Evolutionary conservation across 2,113 vertebrate genomes (phyloP).

Genomic region (Daphoenositta chrysoptera): DNA sequence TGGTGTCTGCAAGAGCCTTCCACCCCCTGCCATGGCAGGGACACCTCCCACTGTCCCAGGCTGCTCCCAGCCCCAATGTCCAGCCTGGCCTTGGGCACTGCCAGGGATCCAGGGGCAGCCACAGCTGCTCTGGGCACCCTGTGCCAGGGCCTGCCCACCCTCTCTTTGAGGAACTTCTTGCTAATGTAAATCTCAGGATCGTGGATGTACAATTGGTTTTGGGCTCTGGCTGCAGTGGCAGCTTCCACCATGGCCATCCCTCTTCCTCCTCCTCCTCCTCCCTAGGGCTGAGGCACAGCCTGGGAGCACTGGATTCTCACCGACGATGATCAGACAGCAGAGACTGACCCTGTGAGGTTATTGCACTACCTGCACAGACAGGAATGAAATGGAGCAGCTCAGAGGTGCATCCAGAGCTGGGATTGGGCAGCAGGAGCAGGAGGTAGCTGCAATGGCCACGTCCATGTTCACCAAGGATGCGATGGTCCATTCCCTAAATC

Average conservation of each 20-base stretch:
- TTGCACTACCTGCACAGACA: background rate
- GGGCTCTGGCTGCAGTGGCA: background rate
- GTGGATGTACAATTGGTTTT: background rate
- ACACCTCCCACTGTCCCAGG: accelerated
- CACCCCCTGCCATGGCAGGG: background rate
- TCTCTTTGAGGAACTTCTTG: background rate
- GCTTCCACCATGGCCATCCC: accelerated
- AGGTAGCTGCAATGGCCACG: accelerated
- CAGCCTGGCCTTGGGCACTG: accelerated
- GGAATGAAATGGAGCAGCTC: background rate
- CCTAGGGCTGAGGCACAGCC: background rate
- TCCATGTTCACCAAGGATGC: accelerated
- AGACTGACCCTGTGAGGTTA: accelerated
- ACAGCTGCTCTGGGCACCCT: background rate
- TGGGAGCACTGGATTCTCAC: background rate
- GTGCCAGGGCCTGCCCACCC: background rate
- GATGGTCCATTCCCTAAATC: background rate
- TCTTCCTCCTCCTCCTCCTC: background rate
- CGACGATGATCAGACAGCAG: background rate
- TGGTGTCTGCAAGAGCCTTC: background rate
- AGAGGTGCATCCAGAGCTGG: accelerated
- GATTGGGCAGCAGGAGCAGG: background rate
- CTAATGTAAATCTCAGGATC: background rate
- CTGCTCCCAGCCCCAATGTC: accelerated
- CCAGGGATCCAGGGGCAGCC: background rate